Evolutionary conservation across 30 jellyfish, hydroid and myxozoan genomes (phyloP), one percentile per base, ranked within the genome.

Genomic region (Turritopsis dohrnii): DNA sequence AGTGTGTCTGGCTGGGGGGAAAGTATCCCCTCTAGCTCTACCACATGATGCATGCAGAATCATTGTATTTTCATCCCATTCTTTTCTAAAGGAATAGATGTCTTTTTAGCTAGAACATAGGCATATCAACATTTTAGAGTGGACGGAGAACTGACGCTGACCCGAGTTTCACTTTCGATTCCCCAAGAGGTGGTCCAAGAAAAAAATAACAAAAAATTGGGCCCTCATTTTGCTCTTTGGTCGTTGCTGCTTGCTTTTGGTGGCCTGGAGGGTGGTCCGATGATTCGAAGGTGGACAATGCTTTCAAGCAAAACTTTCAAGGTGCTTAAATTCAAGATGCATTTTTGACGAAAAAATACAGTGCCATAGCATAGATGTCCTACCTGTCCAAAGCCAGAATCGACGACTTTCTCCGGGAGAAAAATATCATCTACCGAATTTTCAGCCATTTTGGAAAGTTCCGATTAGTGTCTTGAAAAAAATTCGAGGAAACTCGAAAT

Each of bases 361-460:
- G 13, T 41, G 60, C 13, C 5, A 0, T 28, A 9, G 18, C 71
- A 75, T 29, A 26, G 9, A 22, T 23, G 8, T 82, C 52, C 4
- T 82, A 82, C 89, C 89, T 82, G 89, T 60, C 89, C 89, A 65
- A 82, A 82, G 4, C 89, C 89, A 8, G 89, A 82, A 71, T 82
- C 89, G 4, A 82, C 89, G 4, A 82, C 83, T 65, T 82, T 82
- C 72, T 82, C 89, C 24, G 89, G 86, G 9, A 82, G 31, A 30
- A 65, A 82, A 31, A 82, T 72, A 54, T 82, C 89, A n/a, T 82
- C 89, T 27, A 26, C 72, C 21, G 89, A 82, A 65, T 71, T 71
- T 66, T 66, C 89, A 29, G 89, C 89, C 89, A 82, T 82, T 71
- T 66, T 82, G 77, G 9, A 21, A n/a, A 69, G 77, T n/a, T n/a